Evolutionary conservation across 2,113 vertebrate genomes (phyloP).

Genomic region (Neotoma lepida): DNA sequence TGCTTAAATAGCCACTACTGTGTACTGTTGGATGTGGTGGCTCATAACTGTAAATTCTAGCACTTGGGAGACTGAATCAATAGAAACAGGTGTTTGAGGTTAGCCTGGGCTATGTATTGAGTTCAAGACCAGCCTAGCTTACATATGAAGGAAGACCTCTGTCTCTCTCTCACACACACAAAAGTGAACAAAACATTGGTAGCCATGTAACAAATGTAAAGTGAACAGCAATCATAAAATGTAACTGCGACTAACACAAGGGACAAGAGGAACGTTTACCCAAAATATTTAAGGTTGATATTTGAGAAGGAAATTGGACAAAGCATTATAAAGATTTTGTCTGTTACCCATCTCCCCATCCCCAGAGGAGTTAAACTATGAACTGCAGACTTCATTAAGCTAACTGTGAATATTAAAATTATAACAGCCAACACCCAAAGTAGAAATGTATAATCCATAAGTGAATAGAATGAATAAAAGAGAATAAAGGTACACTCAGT

Average conservation of each 20-base stretch:
- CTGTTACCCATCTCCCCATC: not conserved
- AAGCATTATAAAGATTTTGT: not conserved
- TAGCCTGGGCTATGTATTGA: not conserved
- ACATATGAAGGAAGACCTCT: not conserved
- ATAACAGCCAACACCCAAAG: not conserved
- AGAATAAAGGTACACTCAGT: not conserved
- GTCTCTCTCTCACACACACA: not conserved
- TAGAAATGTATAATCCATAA: conserved; percentile 6
- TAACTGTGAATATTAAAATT: conserved; percentile 29
- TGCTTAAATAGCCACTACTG: not conserved
- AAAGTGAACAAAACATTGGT: not conserved
- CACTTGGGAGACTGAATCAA: not conserved
- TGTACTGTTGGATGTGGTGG: not conserved
- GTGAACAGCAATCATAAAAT: not conserved
- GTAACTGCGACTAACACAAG: not conserved
- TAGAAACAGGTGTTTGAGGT: not conserved
- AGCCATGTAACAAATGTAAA: conserved; percentile 14
- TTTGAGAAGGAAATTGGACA: conserved; percentile 35
- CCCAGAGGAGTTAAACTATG: not conserved
- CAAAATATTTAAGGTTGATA: not conserved
- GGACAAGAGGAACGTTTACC: not conserved
- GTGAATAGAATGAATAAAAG: not conserved
- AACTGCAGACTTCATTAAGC: conserved; percentile 4
- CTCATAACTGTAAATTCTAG: not conserved
- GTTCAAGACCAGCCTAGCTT: not conserved